Evolutionary conservation across 2,113 vertebrate species (phyloP), one percentile per base, ranked within the genome.

Genomic region (Neodon shergylaensis): DNA sequence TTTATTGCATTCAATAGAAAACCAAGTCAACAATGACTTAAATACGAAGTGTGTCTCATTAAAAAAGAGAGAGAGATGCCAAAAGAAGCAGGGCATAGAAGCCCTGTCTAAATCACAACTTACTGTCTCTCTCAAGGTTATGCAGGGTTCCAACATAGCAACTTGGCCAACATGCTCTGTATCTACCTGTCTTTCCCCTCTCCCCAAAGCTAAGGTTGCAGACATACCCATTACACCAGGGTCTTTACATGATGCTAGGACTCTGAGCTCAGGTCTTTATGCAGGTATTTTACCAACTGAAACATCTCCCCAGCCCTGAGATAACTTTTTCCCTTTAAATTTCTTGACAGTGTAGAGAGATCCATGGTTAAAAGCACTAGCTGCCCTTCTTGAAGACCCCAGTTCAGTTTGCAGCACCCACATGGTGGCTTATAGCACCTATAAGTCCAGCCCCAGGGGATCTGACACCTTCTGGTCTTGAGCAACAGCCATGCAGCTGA

Each of bases 61-160:
- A 39, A 14, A 21, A 39, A 4, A 72, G 66, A 89, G 86, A 79
- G 54, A 8, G 47, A 31, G 49, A 52, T 44, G 42, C 84, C 47
- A 11, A 54, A 78, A 61, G 49, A 36, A 58, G 54, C 26, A 61
- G 47, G 28, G 9, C 52, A 7, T 31, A 70, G 54, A 73, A 39
- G 22, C 44, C 28, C 76, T 68, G 13, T 36, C 77, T 89, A 74
- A 1, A 74, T 79, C 88, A 85, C n/a, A 33, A 22, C 24, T 49
- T 31, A 9, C 3, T 49, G 77, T 54, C 79, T 74, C 92, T 88
- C 66, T 96, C 92, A 94, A 28, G 76, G 94, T 93, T 88, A 92
- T 49, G 73, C 72, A 24, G 3, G 65, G 31, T 42, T 90, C 90
- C 77, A 74, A 36, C 94, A 78, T 78, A 91, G 81, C 83, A 77